A percentile compares a stretch with the other conserved stretches of the same genome.
These are phyloP conservation scores for Daboia siamensis DNA, from an alignment of 2,113 vertebrate genomes.

Conservation along the genomic window DNA sequence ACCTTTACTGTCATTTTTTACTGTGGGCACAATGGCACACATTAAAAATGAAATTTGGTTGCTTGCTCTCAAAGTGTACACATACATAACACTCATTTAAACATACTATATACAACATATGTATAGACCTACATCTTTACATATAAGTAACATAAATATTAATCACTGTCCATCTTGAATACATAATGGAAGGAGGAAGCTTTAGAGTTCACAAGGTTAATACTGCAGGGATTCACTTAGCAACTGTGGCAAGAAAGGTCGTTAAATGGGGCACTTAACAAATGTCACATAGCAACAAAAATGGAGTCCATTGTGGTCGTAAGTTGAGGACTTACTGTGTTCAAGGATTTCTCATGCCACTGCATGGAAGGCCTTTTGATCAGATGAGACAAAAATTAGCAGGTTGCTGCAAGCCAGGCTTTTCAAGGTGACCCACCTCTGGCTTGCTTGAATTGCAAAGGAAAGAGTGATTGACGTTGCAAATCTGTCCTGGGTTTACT, in stretches of 20 bases:
- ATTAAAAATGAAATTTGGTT: no score
- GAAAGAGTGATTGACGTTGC: not conserved
- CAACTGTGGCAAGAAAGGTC: not conserved
- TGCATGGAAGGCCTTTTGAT: conserved; percentile 46
- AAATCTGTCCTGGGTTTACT: not conserved
- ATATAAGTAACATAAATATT: no score
- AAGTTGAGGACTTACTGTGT: not conserved
- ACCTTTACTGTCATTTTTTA: no score
- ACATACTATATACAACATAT: no score
- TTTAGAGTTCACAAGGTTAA: no score
- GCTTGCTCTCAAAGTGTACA: no score
- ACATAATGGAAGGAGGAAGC: no score
- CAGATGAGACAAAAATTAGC: conserved; percentile 43
- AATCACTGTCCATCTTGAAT: no score
- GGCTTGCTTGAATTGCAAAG: not conserved
- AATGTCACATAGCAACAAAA: not conserved
- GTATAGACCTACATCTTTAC: no score
- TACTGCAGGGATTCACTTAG: not conserved
- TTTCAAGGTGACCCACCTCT: not conserved
- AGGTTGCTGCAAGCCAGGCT: not conserved
- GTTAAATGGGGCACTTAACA: not conserved
- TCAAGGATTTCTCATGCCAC: conserved; percentile 48
- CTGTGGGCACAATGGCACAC: no score
- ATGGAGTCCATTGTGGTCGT: not conserved
- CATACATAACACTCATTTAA: no score